Percentiles rank a stretch among this genome's conserved stretches.
Conservation (phyloP, 92 coral and sea anemone species). For the Paragorgia papillata region DNA sequence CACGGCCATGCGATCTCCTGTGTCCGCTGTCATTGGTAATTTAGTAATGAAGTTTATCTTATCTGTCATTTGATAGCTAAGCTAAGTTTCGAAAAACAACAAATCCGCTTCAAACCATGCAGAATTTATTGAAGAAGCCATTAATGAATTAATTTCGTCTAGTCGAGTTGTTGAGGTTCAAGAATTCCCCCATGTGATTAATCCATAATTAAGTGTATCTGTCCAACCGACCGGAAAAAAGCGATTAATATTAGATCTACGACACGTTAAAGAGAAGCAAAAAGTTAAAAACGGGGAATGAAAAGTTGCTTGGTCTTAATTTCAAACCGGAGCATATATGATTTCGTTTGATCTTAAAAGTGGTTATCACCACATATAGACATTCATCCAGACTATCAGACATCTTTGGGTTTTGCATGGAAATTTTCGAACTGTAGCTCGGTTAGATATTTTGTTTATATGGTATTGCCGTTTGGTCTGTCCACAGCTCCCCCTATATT, state of each 20-base stretch:
- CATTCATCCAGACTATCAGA: too few relatives aligned
- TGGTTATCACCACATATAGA: too few relatives aligned
- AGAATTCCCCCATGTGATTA: conserved; percentile 9
- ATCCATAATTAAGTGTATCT: conserved; percentile 23
- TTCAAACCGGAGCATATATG: too few relatives aligned
- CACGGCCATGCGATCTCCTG: conserved; percentile 30
- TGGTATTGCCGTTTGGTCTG: not conserved
- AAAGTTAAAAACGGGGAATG: too few relatives aligned
- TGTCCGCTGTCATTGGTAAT: not conserved
- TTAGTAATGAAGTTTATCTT: too few relatives aligned
- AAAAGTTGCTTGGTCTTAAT: too few relatives aligned
- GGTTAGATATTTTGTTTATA: not conserved
- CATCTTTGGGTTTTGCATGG: not conserved
- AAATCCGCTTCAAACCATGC: conserved; percentile 22
- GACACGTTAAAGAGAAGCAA: conserved; percentile 1
- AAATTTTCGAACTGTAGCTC: not conserved
- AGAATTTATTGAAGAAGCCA: conserved; percentile 26
- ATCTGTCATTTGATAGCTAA: too few relatives aligned
- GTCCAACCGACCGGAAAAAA: conserved; percentile 15
- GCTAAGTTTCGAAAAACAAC: not conserved
- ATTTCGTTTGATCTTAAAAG: too few relatives aligned
- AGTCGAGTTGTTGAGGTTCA: conserved; percentile 4
- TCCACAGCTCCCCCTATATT: not conserved
- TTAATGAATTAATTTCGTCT: conserved; percentile 2
- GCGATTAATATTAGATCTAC: conserved; percentile 12